Percentiles rank a stretch among this genome's conserved stretches.
Conservation (phyloP, 1,140 invertebrate species). For the Propsilocerus akamusi region DNA sequence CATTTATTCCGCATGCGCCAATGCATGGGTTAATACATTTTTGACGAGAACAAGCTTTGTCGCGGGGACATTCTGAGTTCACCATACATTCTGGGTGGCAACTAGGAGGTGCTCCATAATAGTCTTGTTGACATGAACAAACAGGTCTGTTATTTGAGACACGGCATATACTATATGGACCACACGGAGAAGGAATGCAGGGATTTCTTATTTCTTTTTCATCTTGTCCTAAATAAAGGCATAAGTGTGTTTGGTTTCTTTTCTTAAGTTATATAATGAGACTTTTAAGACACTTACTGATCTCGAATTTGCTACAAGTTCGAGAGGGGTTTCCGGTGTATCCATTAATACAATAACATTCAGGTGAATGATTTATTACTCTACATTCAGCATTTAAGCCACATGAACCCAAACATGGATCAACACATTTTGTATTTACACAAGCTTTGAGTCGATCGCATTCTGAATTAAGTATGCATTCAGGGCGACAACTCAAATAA, state of each 20-base stretch:
- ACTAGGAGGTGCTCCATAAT: conserved; percentile 47
- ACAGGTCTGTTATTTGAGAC: conserved; percentile 47
- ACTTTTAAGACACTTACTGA: too few relatives aligned
- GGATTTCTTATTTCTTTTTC: too few relatives aligned
- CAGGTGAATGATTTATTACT: conserved; percentile 63
- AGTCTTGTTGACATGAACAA: conserved; percentile 51
- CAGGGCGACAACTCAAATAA: conserved; percentile 56
- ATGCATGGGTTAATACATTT: conserved; percentile 65
- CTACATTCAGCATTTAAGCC: conserved; percentile 65
- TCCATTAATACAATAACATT: conserved; percentile 54
- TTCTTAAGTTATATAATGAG: too few relatives aligned
- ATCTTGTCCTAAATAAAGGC: too few relatives aligned
- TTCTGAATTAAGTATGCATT: conserved; percentile 65
- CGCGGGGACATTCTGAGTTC: conserved; percentile 49
- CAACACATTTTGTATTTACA: conserved; percentile 60
- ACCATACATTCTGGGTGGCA: conserved; percentile 59
- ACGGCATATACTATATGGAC: conserved; percentile 54
- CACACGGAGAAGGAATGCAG: conserved; percentile 57
- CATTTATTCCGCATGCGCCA: conserved; percentile 52
- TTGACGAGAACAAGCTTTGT: conserved; percentile 53
- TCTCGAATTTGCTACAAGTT: conserved; percentile 49
- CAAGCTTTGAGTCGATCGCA: conserved; percentile 56
- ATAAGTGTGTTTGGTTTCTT: too few relatives aligned
- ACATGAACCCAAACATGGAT: conserved; percentile 61
- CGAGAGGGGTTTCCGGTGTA: conserved; percentile 57